Conservation (phyloP, 2,113 vertebrate genomes). For the Uria aalge region DNA sequence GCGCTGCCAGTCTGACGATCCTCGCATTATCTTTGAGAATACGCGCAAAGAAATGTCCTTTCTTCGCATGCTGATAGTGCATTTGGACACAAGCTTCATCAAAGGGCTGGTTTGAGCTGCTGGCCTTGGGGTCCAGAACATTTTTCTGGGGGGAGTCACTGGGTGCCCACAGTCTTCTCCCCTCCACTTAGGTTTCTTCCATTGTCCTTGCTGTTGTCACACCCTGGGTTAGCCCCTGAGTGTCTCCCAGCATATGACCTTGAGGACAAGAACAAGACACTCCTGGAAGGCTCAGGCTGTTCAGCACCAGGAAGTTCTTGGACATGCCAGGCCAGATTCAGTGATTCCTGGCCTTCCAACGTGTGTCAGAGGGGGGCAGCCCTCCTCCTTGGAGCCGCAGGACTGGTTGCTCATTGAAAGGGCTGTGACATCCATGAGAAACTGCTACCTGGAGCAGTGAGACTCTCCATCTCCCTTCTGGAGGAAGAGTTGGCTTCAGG, state of each 20-base stretch:
- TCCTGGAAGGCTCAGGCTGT: not conserved
- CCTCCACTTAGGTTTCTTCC: not conserved
- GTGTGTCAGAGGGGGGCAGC: not conserved
- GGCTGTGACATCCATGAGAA: not conserved
- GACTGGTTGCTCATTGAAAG: not conserved
- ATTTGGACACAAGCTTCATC: slow-evolving; percentile 86
- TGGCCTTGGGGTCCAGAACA: not conserved
- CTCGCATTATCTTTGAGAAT: slow-evolving; percentile 89
- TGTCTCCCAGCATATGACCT: not conserved
- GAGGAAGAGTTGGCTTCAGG: not conserved
- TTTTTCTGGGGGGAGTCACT: not conserved
- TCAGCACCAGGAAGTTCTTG: not conserved
- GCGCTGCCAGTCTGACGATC: slow-evolving; percentile 88
- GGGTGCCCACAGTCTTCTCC: not conserved
- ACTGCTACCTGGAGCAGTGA: not conserved
- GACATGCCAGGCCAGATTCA: not conserved
- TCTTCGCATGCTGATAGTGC: slow-evolving; percentile 88
- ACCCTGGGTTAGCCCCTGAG: not conserved
- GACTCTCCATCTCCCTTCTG: not conserved
- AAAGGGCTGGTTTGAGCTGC: slow-evolving; percentile 78
- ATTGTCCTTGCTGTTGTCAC: not conserved
- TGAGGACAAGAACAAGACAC: not conserved
- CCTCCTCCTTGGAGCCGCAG: not conserved
- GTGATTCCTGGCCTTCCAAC: not conserved
- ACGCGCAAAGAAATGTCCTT: slow-evolving; percentile 93